Base-by-base conservation (phyloP, 2,797 vertebrate genomes). In the Xenopus petersii region DNA sequence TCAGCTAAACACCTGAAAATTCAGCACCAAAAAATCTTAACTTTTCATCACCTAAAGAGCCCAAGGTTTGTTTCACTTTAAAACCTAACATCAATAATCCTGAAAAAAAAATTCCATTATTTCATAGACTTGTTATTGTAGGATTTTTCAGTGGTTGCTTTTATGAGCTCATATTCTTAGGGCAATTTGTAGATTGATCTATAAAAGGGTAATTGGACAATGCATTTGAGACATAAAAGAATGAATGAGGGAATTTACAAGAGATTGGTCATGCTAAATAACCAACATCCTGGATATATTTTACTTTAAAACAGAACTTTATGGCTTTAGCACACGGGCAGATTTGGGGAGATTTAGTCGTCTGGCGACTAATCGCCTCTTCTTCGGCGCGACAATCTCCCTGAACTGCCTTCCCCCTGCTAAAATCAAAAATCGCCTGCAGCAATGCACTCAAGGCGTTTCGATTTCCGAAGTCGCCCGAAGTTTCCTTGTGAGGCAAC, bases 1-100 rank as follows among this genome's bases (percentile, higher is more conserved):
- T 47, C 33, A 42, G 71, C 54, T 66, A 60, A 74, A 67, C 62
- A 74, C 61, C 73, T 74, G 60, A 73, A 56, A 74, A 73, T 69
- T 48, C 54, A 71, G 76, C 71, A 65, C 71, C 76, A 73, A 78
- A 70, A 74, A 48, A 66, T 78, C 76, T 78, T 74, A 66, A 78
- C 76, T 74, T 69, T 78, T 78, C 66, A 78, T 73, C 73, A 78
- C 76, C 71, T 78, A 78, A 65, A 73, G 76, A 73, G 69, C 76
- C 73, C 76, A 65, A 63, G 11, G 61, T 74, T 51, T 75, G 51
- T 54, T 54, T 65, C 71, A 51, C 51, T 70, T 59, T 67, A 64
- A 74, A 66, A 73, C 46, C 64, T 60, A 65, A 60, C 59, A 64
- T 71, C 66, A 70, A 64, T 64, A 59, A 70, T 79, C 24, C 74